phyloP scores from a whole-genome alignment of 2,797 vertebrate genomes.

The Chiroxiphia lanceolata region DNA sequence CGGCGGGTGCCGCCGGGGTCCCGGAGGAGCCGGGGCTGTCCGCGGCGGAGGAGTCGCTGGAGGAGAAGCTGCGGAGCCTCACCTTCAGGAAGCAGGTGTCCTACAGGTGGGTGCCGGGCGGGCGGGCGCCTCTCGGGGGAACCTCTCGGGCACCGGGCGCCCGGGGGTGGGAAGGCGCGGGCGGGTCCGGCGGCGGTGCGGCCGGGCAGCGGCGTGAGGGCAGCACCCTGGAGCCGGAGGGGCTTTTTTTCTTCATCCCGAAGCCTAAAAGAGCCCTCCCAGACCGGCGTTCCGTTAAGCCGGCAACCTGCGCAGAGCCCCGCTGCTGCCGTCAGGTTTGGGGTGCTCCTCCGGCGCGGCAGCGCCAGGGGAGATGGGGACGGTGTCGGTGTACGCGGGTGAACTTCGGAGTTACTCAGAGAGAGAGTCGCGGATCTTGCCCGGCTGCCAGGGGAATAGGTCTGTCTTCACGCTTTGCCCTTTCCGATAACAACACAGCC shows the following conservation, averaged over 20 bases:
- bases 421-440: background rate
- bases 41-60: conserved; percentile 86
- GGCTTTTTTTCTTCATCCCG: background rate
- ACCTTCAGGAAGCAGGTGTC: conserved; percentile 97
- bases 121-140: background rate
- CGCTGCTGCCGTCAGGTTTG: background rate
- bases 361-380: background rate
- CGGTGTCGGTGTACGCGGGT: background rate
- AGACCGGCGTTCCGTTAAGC: fast-evolving
- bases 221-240: background rate
- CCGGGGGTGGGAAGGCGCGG: background rate
- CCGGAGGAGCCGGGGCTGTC: conserved; percentile 69
- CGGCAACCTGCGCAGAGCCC: background rate
- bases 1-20: conserved; percentile 44
- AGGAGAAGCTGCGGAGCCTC: conserved; percentile 90
- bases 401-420: background rate
- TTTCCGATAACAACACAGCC: background rate
- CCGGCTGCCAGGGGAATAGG: background rate
- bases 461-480: background rate
- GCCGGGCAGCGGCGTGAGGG: background rate
- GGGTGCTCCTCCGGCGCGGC: background rate
- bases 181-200: background rate
- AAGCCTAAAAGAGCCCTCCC: background rate
- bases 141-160: background rate
- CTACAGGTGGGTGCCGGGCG: conserved; percentile 84